Evolutionary conservation across 2,797 vertebrate species (phyloP).

Genomic region (Zenarchopterus dispar): DNA sequence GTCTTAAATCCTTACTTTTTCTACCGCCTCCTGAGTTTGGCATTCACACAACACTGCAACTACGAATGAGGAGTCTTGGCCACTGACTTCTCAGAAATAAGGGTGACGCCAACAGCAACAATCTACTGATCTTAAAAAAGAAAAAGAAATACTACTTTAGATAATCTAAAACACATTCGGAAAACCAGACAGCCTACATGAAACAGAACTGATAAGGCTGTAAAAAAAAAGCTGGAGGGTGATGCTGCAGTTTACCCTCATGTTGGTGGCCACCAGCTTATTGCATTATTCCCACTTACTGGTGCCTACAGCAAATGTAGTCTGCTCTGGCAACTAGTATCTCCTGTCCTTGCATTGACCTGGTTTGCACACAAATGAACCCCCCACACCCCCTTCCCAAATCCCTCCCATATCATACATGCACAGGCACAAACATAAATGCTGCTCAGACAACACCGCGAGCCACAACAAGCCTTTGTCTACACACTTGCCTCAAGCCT

Average conservation of each 20-base stretch:
- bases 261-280: conserved; percentile 33
- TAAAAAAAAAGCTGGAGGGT: conserved; percentile 16
- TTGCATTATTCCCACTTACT: conserved; percentile 42
- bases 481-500: conserved; percentile 27
- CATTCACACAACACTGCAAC: conserved; percentile 45
- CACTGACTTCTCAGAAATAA: conserved; percentile 36
- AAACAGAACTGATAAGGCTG: conserved; percentile 26
- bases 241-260: conserved; percentile 25
- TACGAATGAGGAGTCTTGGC: conserved; percentile 48
- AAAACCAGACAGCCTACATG: conserved; percentile 11
- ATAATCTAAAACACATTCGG: conserved; percentile 9
- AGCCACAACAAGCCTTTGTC: conserved; percentile 26
- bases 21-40: conserved; percentile 39
- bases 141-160: conserved; percentile 6
- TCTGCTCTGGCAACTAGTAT: conserved; percentile 36
- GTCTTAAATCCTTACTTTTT: conserved; percentile 42
- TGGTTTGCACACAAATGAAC: conserved; percentile 49
- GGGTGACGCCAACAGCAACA: conserved; percentile 28
- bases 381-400: conserved; percentile 9
- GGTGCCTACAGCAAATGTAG: conserved; percentile 52
- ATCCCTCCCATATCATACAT: conserved; percentile 20
- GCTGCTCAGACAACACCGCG: conserved; percentile 30
- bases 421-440: conserved; percentile 20
- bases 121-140: conserved; percentile 6
- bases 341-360: conserved; percentile 70